Evolutionary conservation across 92 coral and sea anemone genomes (phyloP).

Genomic region (Palythoa grandiflora): DNA sequence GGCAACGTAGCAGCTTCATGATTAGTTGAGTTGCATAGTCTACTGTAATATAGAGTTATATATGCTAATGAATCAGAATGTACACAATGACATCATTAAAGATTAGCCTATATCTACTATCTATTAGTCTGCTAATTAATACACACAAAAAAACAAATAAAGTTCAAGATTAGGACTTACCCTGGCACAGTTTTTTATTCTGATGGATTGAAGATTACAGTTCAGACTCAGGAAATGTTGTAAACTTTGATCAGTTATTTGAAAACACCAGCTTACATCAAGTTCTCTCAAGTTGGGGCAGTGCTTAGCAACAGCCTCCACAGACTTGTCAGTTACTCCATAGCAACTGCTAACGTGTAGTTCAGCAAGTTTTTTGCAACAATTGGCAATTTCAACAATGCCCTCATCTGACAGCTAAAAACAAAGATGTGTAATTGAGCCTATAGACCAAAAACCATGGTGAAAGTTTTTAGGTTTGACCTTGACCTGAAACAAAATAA

Average conservation of each 20-base stretch:
- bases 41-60: too few relatives aligned
- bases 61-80: too few relatives aligned
- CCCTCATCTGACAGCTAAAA: conserved; percentile 82
- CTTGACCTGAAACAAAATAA: too few relatives aligned
- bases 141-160: background rate
- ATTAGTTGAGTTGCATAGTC: too few relatives aligned
- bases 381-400: conserved; percentile 58
- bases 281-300: conserved; percentile 65
- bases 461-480: too few relatives aligned
- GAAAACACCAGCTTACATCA: conserved; percentile 83
- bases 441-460: too few relatives aligned
- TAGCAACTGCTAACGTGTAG: conserved; percentile 85
- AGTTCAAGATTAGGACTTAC: conserved; percentile 28
- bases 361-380: conserved; percentile 70
- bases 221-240: conserved; percentile 50
- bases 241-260: conserved; percentile 76
- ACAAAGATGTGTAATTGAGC: background rate
- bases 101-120: background rate
- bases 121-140: background rate
- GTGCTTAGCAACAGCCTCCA: conserved; percentile 55
- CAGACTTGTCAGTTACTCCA: conserved; percentile 82
- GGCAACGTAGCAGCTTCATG: too few relatives aligned
- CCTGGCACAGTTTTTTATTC: conserved; percentile 72
- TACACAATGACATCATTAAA: too few relatives aligned
- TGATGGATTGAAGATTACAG: conserved; percentile 56